These are phyloP conservation scores for Alca torda DNA, from an alignment of 2,797 vertebrate species.

Conservation along the genomic window DNA sequence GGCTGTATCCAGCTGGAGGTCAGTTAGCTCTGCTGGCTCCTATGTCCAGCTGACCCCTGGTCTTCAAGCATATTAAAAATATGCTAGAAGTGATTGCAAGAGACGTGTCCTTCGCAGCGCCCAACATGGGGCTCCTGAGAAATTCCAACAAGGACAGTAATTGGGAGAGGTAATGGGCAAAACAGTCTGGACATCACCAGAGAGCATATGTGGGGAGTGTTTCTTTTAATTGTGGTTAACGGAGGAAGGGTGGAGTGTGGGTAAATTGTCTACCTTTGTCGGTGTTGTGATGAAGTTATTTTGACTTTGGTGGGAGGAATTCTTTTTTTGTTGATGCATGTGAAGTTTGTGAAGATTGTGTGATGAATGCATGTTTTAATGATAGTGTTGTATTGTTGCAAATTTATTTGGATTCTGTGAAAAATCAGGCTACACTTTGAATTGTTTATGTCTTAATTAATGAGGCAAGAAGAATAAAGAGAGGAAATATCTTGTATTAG, in stretches of 20 bases:
- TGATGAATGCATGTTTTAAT: not conserved
- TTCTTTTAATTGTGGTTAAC: not conserved
- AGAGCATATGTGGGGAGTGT: not conserved
- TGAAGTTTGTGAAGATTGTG: not conserved
- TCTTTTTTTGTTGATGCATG: not conserved
- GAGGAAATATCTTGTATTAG: not conserved
- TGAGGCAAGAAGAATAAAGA: not conserved
- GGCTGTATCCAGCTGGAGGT: not conserved
- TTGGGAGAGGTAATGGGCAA: not conserved
- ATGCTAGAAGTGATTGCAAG: not conserved
- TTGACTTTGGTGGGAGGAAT: not conserved
- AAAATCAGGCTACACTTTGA: not conserved
- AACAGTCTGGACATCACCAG: not conserved
- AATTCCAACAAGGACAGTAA: not conserved
- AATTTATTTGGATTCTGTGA: not conserved
- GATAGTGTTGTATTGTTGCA: not conserved
- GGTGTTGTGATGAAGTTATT: not conserved
- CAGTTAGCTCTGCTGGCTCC: not conserved
- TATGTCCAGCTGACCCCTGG: not conserved
- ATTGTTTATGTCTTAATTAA: slow-evolving; percentile 3
- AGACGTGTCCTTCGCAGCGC: not conserved
- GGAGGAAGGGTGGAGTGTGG: not conserved
- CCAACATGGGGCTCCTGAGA: accelerated
- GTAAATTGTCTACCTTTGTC: not conserved
- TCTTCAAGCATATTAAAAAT: not conserved